Conservation (phyloP, 2,888 invertebrate species). For the Dynastes grantii region DNA sequence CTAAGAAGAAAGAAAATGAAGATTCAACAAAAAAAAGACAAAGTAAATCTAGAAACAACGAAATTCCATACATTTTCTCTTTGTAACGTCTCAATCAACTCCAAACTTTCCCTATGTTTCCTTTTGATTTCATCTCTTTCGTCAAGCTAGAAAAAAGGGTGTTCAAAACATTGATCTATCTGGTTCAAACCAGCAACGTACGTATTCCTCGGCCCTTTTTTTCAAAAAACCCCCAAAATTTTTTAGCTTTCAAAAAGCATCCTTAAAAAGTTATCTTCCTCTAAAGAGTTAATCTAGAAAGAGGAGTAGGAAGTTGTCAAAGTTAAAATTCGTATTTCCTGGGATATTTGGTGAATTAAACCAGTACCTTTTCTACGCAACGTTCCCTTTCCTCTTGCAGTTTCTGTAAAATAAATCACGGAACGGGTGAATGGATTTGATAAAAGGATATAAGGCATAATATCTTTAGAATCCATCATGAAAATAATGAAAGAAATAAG, state of each 20-base stretch:
- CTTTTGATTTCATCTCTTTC: slow-evolving; percentile 48
- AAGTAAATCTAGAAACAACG: not conserved
- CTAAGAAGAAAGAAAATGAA: slow-evolving; percentile 2
- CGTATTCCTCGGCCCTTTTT: slow-evolving; percentile 53
- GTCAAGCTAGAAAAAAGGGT: slow-evolving; percentile 28
- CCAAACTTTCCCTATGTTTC: slow-evolving; percentile 50
- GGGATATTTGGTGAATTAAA: not conserved
- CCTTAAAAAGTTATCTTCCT: slow-evolving; percentile 60
- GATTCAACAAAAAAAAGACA: not conserved
- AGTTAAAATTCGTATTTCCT: slow-evolving; percentile 5
- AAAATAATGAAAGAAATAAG: not conserved
- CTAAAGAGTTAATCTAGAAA: slow-evolving; percentile 52
- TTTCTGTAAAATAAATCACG: slow-evolving; percentile 39
- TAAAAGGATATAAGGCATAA: not conserved
- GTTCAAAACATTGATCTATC: slow-evolving; percentile 16
- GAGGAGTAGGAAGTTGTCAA: not conserved
- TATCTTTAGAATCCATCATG: too few relatives aligned
- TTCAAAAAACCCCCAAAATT: slow-evolving; percentile 57
- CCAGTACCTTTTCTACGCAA: slow-evolving; percentile 1
- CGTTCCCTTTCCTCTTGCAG: not conserved
- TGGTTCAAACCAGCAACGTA: slow-evolving; percentile 37
- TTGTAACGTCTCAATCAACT: slow-evolving; percentile 46
- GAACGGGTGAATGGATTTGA: not conserved
- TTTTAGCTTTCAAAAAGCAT: slow-evolving; percentile 58
- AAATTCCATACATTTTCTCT: slow-evolving; percentile 33